phyloP scores from a whole-genome alignment of 2,888 invertebrate genomes.

The Tetragonisca angustula region DNA sequence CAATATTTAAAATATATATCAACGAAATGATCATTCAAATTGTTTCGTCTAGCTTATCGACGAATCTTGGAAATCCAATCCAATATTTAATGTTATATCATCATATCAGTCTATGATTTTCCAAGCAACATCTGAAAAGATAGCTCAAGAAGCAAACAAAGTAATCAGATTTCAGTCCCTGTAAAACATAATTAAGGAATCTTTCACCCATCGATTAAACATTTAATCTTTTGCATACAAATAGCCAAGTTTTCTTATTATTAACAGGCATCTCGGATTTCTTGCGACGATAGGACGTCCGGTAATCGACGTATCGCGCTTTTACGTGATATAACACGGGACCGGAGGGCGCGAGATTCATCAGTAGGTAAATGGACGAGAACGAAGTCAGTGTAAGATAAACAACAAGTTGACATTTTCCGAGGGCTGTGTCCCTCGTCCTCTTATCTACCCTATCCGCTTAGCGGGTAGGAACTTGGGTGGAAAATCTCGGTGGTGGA shows the following conservation, averaged over 20 bases:
- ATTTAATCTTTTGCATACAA: too few species aligned
- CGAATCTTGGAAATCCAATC: too few species aligned
- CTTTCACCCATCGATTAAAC: too few species aligned
- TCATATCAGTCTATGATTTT: too few species aligned
- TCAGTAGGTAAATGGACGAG: neutral
- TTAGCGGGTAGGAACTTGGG: slow-evolving; percentile 33
- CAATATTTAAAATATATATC: too few species aligned
- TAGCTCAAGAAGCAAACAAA: too few species aligned
- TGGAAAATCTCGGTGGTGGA: slow-evolving; percentile 59
- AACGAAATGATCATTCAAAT: too few species aligned
- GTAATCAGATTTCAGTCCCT: too few species aligned
- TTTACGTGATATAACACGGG: neutral
- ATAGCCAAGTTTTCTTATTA: neutral
- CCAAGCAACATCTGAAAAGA: too few species aligned
- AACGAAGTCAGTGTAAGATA: slow-evolving; percentile 33
- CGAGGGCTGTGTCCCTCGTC: slow-evolving; percentile 36
- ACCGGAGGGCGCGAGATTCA: neutral
- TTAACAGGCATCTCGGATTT: neutral
- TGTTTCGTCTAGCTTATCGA: too few species aligned
- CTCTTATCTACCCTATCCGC: slow-evolving; percentile 46
- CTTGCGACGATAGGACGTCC: neutral
- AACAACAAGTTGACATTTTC: slow-evolving; percentile 61
- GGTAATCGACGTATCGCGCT: neutral
- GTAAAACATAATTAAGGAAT: too few species aligned
- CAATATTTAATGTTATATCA: too few species aligned